Evolutionary conservation across 2,797 vertebrate genomes (phyloP).

Genomic region (Acipenser oxyrinchus): DNA sequence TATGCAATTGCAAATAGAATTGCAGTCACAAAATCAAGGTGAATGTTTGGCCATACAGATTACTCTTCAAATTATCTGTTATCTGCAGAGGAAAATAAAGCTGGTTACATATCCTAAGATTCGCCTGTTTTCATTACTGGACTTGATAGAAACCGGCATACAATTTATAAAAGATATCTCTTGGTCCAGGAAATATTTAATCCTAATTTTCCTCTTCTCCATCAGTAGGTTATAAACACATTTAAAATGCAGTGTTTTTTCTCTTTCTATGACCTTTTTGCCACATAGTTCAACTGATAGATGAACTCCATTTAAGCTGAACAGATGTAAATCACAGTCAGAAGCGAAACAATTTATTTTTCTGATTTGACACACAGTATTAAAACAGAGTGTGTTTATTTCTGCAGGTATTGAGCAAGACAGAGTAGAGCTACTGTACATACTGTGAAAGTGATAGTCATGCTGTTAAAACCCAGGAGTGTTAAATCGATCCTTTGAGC

Average conservation of each 20-base stretch:
- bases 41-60: not conserved
- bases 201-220: conserved; percentile 32
- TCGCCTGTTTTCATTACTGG: not conserved
- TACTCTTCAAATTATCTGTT: not conserved
- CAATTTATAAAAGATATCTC: conserved; percentile 3
- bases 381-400: conserved; percentile 35
- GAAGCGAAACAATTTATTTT: conserved; percentile 30
- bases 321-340: conserved; percentile 45
- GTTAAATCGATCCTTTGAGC: conserved; percentile 38
- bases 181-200: conserved; percentile 3
- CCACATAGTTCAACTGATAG: conserved; percentile 44
- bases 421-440: conserved; percentile 28
- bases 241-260: conserved; percentile 34
- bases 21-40: not conserved
- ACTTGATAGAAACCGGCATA: not conserved
- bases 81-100: not conserved
- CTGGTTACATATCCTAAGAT: not conserved
- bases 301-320: conserved; percentile 42
- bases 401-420: conserved; percentile 20
- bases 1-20: not conserved
- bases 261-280: conserved; percentile 42
- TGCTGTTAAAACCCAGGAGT: conserved; percentile 30
- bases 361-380: conserved; percentile 30
- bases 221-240: conserved; percentile 36
- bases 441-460: conserved; percentile 34